Evolutionary conservation across 2,888 invertebrate genomes (phyloP).

Genomic region (Spilarctia lutea): DNA sequence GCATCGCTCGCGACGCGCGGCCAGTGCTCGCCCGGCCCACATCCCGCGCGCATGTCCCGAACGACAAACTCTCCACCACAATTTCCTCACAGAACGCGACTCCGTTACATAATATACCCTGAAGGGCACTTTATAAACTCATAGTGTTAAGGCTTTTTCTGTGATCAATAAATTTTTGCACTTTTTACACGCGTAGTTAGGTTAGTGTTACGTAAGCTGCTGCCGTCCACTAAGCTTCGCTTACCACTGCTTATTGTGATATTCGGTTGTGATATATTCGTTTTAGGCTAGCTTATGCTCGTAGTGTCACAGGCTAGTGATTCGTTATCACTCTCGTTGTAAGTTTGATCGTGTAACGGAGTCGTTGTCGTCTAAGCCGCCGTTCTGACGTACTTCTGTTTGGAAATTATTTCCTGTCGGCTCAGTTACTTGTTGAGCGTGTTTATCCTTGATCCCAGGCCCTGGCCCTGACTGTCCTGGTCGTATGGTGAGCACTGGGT

Average conservation of each 20-base stretch:
- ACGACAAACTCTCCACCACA: constrained; percentile 68
- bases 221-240: constrained; percentile 86
- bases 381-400: constrained; percentile 53
- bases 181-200: constrained; percentile 80
- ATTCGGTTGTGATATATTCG: constrained; percentile 83
- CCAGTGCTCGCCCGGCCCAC: constrained; percentile 82
- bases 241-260: constrained; percentile 85
- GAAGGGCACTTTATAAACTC: constrained; percentile 69
- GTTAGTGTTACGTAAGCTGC: constrained; percentile 84
- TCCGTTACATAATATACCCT: constrained; percentile 80
- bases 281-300: constrained; percentile 83
- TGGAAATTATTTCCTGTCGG: constrained; percentile 54
- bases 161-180: constrained; percentile 84
- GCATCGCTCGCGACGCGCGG: constrained; percentile 57
- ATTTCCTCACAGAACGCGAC: constrained; percentile 72
- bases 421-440: constrained; percentile 63
- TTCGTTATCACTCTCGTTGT: constrained; percentile 37
- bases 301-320: constrained; percentile 60
- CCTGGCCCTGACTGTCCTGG: constrained; percentile 51
- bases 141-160: constrained; percentile 85
- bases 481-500: constrained; percentile 65
- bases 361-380: constrained; percentile 62
- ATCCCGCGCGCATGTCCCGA: constrained; percentile 79
- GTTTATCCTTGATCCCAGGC: constrained; percentile 45
- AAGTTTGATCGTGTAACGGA: constrained; percentile 59